Evolutionary conservation across 2,888 invertebrate genomes (phyloP).

Genomic region (Xestobium rufovillosum): DNA sequence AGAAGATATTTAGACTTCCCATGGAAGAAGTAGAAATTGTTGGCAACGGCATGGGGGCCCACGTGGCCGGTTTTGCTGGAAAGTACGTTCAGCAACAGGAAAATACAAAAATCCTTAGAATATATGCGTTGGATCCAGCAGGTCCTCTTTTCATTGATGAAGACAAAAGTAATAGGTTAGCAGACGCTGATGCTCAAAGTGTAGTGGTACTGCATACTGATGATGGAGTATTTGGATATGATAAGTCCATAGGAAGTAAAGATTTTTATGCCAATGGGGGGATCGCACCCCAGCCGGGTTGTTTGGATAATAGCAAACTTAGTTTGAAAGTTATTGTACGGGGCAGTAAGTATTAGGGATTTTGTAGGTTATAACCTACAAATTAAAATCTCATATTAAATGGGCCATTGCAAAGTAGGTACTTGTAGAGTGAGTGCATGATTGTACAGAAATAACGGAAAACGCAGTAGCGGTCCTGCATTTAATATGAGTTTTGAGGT

Average conservation of each 20-base stretch:
- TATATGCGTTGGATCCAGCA: slow-evolving; percentile 43
- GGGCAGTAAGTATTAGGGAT: neutral
- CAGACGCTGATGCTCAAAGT: neutral
- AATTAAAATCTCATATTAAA: too few relatives aligned
- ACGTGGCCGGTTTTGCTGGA: slow-evolving; percentile 16
- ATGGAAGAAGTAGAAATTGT: slow-evolving; percentile 9
- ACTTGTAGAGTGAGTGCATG: too few relatives aligned
- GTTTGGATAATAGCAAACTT: neutral
- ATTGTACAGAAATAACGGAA: too few relatives aligned
- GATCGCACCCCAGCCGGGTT: neutral
- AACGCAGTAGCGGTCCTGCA: too few relatives aligned
- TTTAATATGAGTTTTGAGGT: too few relatives aligned
- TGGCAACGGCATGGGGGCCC: slow-evolving; percentile 15
- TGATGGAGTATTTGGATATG: neutral
- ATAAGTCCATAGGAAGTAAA: neutral
- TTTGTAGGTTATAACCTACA: too few relatives aligned
- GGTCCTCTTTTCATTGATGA: slow-evolving; percentile 35
- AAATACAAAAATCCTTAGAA: slow-evolving; percentile 29
- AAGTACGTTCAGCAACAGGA: slow-evolving; percentile 10
- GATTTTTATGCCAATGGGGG: slow-evolving; percentile 2
- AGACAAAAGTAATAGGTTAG: neutral
- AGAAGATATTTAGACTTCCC: neutral
- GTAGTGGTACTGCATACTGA: neutral
- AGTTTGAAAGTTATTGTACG: neutral
- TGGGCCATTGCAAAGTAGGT: too few relatives aligned